A percentile compares a stretch with the other conserved stretches of the same genome.
Conservation (phyloP, 1,140 invertebrate genomes). For the Ceratoteleas bidentatus region DNA sequence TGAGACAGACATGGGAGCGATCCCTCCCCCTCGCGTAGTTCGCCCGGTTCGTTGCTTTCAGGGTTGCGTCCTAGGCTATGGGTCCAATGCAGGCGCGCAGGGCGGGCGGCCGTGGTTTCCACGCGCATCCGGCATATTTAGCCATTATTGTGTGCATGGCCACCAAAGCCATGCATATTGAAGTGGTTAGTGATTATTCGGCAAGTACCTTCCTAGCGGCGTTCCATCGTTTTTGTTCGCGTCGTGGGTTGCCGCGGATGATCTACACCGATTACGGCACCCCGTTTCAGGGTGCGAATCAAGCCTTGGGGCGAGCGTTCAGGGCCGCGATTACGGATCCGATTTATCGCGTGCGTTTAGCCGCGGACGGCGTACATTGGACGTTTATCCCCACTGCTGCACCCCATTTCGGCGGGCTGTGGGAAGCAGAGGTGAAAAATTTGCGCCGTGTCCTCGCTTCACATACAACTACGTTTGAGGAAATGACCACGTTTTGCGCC, state of each 20-base stretch:
- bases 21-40: constrained; percentile 14
- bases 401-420: too few relatives aligned
- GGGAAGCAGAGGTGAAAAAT: background rate
- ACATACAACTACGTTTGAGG: constrained; percentile 4
- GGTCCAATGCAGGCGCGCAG: background rate
- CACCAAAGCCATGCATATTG: constrained; percentile 6
- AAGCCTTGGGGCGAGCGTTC: background rate
- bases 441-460: background rate
- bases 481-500: constrained; percentile 4
- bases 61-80: background rate
- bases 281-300: constrained; percentile 16
- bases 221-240: constrained; percentile 14
- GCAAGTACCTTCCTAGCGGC: constrained; percentile 7
- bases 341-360: background rate
- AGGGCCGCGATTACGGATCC: background rate
- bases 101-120: background rate
- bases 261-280: constrained; percentile 9
- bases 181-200: constrained; percentile 22
- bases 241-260: background rate
- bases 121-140: background rate
- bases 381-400: too few relatives aligned
- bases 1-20: constrained; percentile 7
- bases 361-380: background rate
- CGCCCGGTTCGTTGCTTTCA: constrained; percentile 7
- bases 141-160: constrained; percentile 20